Evolutionary conservation across 2,113 vertebrate genomes (phyloP), one percentile per base, ranked within the genome.

Genomic region (Bettongia penicillata): DNA sequence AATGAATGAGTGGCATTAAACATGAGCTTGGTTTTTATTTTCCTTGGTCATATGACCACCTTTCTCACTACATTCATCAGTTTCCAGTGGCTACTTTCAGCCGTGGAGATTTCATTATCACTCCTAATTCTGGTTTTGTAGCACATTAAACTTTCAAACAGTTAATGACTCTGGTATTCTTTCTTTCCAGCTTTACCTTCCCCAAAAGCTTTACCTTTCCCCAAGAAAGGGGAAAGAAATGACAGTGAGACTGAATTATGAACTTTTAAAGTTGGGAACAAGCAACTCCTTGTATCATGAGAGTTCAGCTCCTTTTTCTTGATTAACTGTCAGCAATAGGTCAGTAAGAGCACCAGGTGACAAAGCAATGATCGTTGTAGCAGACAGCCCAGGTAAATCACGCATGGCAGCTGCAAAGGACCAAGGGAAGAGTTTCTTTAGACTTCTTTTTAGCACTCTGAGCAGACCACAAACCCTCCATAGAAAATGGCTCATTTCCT

Each of bases 111-210:
- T 99, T 99, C 98, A 99, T 99, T 98, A 98, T 98, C 98, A 98
- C 98, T 98, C 99, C 98, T 99, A 98, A 98, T 98, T 98, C 98
- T 98, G 98, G 97, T 98, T 98, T 98, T 98, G 95, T 98, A 98
- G 96, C 97, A 98, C 98, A 98, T 98, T 98, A 98, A 98, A 98
- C 94, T 98, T 98, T 98, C 97, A 97, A 98, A 97, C 94, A 98
- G 98, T 98, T 99, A 99, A 99, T 99, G 98, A 99, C 97, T 98
- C 98, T 98, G 97, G 97, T 98, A 98, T 99, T 97, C 97, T 98
- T 98, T 98, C 97, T 97, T 90, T 97, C 96, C 94, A 98, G 96
- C 95, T 97, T 97, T 97, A 98, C 97, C 92, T 98, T 98, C 98
- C 68, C 94, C 89, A 97, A 98, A 98, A 98, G 96, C 95, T n/a